Percentiles rank a stretch among this genome's conserved stretches.
Evolutionary conservation across 1,140 invertebrate species (phyloP).

Genomic region (Drosophila parabipectinata): DNA sequence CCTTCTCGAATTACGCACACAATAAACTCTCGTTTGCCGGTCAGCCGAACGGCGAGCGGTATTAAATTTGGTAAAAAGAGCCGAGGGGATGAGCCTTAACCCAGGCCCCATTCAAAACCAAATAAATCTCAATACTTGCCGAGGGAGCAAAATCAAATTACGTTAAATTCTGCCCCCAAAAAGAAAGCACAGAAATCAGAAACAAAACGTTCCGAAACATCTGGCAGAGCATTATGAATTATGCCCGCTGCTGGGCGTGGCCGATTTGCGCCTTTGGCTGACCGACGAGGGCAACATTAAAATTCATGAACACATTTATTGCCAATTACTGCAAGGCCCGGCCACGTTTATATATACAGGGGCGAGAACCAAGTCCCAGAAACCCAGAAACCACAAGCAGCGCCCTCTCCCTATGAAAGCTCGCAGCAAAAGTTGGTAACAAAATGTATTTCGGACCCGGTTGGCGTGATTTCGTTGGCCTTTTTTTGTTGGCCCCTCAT

Average conservation of each 20-base stretch:
- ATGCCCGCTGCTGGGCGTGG: conserved; percentile 38
- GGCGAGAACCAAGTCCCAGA: conserved; percentile 16
- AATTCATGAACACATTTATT: conserved; percentile 83
- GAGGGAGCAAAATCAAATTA: conserved; percentile 70
- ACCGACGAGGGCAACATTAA: conserved; percentile 68
- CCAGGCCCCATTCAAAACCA: conserved; percentile 62
- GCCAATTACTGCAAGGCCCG: conserved; percentile 74
- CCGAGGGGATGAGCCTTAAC: conserved; percentile 2
- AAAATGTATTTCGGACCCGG: conserved; percentile 47
- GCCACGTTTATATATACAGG: conserved; percentile 53
- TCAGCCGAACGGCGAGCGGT: conserved; percentile 64
- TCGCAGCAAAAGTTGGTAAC: conserved; percentile 38
- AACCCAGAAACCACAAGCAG: conserved; percentile 2
- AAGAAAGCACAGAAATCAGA: conserved; percentile 4
- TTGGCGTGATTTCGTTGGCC: conserved; percentile 47
- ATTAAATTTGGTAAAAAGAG: conserved; percentile 53
- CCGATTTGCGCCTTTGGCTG: conserved; percentile 46
- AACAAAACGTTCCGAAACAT: conserved; percentile 49
- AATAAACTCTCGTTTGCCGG: conserved; percentile 47
- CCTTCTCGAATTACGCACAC: conserved; percentile 40
- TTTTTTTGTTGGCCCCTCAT: conserved; percentile 25
- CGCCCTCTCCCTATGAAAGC: not conserved
- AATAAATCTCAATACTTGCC: conserved; percentile 78
- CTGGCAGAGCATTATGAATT: conserved; percentile 79
- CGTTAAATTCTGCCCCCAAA: conserved; percentile 50